Evolutionary conservation across 2,113 vertebrate species (phyloP), one percentile per base, ranked within the genome.

Genomic region (Chloropsis cyanopogon): DNA sequence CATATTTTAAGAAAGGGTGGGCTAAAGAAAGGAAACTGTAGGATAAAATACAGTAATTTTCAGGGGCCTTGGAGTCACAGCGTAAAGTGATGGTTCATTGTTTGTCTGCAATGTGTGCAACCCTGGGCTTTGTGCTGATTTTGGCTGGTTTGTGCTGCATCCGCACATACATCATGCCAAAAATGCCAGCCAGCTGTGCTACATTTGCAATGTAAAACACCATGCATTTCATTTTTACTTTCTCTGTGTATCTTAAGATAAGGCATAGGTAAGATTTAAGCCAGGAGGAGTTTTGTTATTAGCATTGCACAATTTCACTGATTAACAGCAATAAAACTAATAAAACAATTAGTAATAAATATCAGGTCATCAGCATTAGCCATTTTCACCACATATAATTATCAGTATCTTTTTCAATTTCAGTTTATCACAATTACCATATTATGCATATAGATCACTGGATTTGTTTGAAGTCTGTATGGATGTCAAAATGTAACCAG

Each of bases 141-240:
- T 90, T 72, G 70, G 63, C 71, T 93, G 70, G 79, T 90, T 82
- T 94, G 79, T 79, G 68, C 60, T 93, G 33, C 63, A 64, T 82
- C 37, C 2, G 7, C 61, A 79, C 35, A 59, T 41, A n/a, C 5
- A 73, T 92, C 54, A 17, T 49, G 44, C 56, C 68, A 81, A 63
- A 91, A 93, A 70, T 46, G 35, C 47, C 84, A 90, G 71, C 56
- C 79, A 95, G 75, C 37, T 94, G 90, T 77, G 68, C 39, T 88
- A 17, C 79, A 64, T 83, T 90, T 71, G 64, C 68, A 78, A 70
- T 88, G 75, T 54, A 61, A 86, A 88, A n/a, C 23, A 49, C 57
- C 24, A 17, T 21, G 20, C 35, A 49, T 87, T 86, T 86, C 23
- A 52, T 71, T 93, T 82, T 54, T 50, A 59, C 31, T 90, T 92